Base-by-base conservation (phyloP, 2,797 vertebrate species). In the Ficedula albicollis region DNA sequence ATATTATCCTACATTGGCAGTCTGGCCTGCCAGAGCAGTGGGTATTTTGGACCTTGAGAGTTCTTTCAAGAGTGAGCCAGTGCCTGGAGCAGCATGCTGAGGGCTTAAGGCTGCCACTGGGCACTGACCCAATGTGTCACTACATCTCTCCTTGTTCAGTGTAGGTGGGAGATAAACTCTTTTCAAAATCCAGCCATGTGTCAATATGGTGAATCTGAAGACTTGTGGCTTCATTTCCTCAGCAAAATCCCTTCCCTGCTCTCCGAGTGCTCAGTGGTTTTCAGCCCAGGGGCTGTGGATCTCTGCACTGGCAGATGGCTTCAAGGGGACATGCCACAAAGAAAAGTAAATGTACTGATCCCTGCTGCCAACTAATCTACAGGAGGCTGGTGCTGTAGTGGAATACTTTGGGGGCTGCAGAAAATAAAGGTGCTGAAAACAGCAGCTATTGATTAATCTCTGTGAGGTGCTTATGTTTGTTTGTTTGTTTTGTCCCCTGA, bases 161-260 rank as follows among this genome's bases (percentile, higher is more conserved):
- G 30, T 29, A 64, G 46, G 15, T 72, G 43, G n/a, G 46, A 79
- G 60, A 41, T 8, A 26, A 80, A 38, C 21, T 15, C 54, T 75
- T 87, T 84, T 64, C 58, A 93, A 87, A 87, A 84, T 52, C 62
- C 26, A 68, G 34, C 9, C 44, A 60, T 6, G 2, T 41, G 56
- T 55, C 36, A 34, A 9, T 48, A 52, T 13, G 26, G 80, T 77
- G 64, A 74, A 76, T 74, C 30, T 67, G 89, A 81, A 84, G 36
- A 67, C 14, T 34, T 62, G 55, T 39, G 34, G 13, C 70, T 84
- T 80, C 19, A 39, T 59, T 59, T 76, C 36, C 46, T 69, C 18
- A 55, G 51, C 41, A 92, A 86, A 92, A 86, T 74, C 69, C 52
- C 60, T 77, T 77, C n/a, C 10, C n/a, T 76, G 55, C 19, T 87